Base-by-base conservation (phyloP, 2,888 invertebrate species). In the Eupsilia transversa region DNA sequence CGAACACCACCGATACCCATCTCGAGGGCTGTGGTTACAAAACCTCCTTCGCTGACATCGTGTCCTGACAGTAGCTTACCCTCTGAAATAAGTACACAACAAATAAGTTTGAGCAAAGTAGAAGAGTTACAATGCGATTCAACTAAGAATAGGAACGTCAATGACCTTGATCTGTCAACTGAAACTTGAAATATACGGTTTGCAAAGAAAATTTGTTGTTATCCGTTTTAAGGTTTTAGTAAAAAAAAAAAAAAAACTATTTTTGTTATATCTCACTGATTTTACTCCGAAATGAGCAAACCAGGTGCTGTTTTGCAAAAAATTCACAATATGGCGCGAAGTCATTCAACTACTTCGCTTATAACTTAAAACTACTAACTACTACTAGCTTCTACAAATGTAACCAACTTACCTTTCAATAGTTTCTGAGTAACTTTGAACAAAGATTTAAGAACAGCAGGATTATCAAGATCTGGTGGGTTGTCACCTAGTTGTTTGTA, bases 31-130 rank as follows among this genome's bases (percentile, higher is more conserved):
- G 99, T 98, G 0, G 98, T 98, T 59, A 99, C 96, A 49, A 99
- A 96, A 46, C 99, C 99, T 35, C 99, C 99, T 95, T 99, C 99
- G 91, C 99, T 99, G 9, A 99, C 97, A 93, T 99, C 99, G 92
- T 99, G 99, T 0, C 99, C 99, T 9, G 99, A 97, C 52, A 98
- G 91, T 17, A 99, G 93, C 90, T 97, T 97, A 6, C 97, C 97
- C 85, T 97, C 98, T 98, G 91, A 7, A 88, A 78, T 54, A 49
- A 9, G 52, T 17, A 23, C 7, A 57, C 10, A 33, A 30, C 12
- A 54, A 27, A 59, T n/a, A 27, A 49, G 12, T n/a, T 30, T n/a
- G 0, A 38, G 12, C 5, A 54, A 35, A 66, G 20, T 41, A 27
- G 30, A 56, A 56, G 56, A 56, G 30, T 20, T 57, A n/a, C n/a